Evolutionary conservation across 1,140 invertebrate species (phyloP).

Genomic region (Drosophila chauvacae): DNA sequence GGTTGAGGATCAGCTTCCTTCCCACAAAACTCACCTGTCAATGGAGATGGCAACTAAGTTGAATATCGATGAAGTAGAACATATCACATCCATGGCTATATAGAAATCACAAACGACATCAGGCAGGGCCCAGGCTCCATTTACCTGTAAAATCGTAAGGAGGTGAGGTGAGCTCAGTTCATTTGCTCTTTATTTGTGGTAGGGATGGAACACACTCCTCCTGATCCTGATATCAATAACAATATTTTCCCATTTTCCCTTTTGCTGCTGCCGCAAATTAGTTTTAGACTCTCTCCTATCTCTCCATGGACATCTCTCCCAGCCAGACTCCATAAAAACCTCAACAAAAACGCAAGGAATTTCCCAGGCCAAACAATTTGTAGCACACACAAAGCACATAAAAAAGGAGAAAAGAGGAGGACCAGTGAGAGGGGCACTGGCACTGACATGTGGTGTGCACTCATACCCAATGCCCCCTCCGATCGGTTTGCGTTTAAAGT

Average conservation of each 20-base stretch:
- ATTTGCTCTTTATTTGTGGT: background rate
- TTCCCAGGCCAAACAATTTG: constrained; percentile 79
- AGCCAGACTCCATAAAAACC: constrained; percentile 71
- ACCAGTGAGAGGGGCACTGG: constrained; percentile 4
- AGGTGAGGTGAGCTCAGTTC: background rate
- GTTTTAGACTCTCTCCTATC: constrained; percentile 67
- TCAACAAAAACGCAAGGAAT: constrained; percentile 74
- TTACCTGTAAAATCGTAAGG: constrained; percentile 86
- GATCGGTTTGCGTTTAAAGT: constrained; percentile 76
- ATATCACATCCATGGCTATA: constrained; percentile 99
- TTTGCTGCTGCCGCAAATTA: constrained; percentile 66
- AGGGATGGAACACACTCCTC: too few relatives aligned
- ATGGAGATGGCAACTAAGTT: constrained; percentile 99
- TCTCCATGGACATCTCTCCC: constrained; percentile 53
- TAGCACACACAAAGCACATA: constrained; percentile 73
- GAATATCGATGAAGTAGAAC: constrained; percentile 99
- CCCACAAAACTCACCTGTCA: constrained; percentile 91
- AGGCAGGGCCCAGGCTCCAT: constrained; percentile 94
- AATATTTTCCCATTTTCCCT: constrained; percentile 57
- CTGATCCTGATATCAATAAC: constrained; percentile 60
- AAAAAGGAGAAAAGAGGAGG: constrained; percentile 33
- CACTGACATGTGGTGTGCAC: constrained; percentile 33
- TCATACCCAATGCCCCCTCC: constrained; percentile 1
- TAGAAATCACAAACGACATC: constrained; percentile 98
- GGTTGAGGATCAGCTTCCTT: too few relatives aligned